Evolutionary conservation across 64 coral and sea anemone genomes (phyloP), one percentile per base, ranked within the genome.

Genomic region (Porites australiensis): DNA sequence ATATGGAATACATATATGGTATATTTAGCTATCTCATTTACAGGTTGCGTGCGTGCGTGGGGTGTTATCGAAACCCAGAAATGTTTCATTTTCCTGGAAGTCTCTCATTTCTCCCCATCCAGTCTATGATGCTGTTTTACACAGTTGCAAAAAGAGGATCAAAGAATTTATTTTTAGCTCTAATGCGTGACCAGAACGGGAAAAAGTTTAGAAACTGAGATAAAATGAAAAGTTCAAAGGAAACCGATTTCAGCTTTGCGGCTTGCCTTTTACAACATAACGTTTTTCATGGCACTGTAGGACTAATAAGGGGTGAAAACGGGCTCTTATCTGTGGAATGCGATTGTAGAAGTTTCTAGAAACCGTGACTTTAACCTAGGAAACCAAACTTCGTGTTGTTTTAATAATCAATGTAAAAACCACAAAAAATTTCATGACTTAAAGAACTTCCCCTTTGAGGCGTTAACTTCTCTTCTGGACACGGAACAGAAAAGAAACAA

Each of bases 331-430:
- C 54, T 1, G 12, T 52, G 19, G 8, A 18, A 37, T 37, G 27
- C 27, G 15, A 7, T 3, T 8, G 8, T 50, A 43, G 54, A 80
- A 37, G 43, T 13, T 44, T 60, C n/a, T 13, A 80, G 37, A 37
- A 50, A 43, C 61, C 51, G 59, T 82, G 58, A 64, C 57, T 78
- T 64, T 64, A 63, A 82, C 79, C 57, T 6, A 15, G 43, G 65
- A 80, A 48, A 46, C 5, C 19, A 77, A 52, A 12, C 18, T 47
- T 82, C 64, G 58, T 14, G 44, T 19, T 22, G 16, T 15, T 53
- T 54, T 10, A 58, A 78, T 49, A 55, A 23, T 23, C 51, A 23
- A 52, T 52, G 54, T 78, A 11, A 54, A 54, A 57, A 50, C 75
- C 75, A 55, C 75, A 78, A 54, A 58, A 55, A 55, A 37, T 37